Base-by-base conservation (phyloP, 1,140 invertebrate genomes). In the Drosophila pseudoananassae region DNA sequence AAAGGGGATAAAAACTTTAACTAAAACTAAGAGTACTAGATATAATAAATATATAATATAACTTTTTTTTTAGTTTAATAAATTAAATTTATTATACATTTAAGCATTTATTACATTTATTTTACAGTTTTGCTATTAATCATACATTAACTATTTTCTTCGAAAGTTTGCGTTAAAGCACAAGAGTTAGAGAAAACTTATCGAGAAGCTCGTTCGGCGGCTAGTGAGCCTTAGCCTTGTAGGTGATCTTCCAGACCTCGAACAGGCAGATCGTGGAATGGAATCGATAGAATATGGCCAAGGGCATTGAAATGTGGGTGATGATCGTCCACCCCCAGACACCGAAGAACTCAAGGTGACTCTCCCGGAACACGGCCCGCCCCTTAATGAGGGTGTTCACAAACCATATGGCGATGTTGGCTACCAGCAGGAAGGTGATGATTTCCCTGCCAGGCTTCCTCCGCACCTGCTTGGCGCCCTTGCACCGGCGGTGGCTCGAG, bases 181-280 rank as follows among this genome's bases (percentile, higher is more conserved):
- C 3, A 36, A 36, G 3, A 36, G 33, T 36, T 36, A 12, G 33
- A 6, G 12, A n/a, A 36, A 36, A n/a, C 33, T 36, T 12, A 12
- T 3, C 1, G 33, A 36, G 2, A 36, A 27, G 40, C 7, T 17
- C 5, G 2, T 43, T 43, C 40, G 5, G 14, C 14, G 1, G 10
- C 71, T 80, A 91, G 56, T 91, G 90, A 5, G 87, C 60, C 68
- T 92, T 92, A 1, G 90, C 83, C 53, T 98, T 98, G 92, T 98
- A 99, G 27, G 97, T 95, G 59, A 97, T 95, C 92, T 98, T 98
- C 98, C 98, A 99, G 20, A 99, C 98, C 92, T 99, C 98, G 87
- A 98, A 98, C 0, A 99, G 93, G 90, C 98, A 99, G 54, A 99
- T 98, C 1, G 98, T 98, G 0, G 97, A 98, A 92, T 99, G 97